Evolutionary conservation across 2,888 invertebrate species (phyloP).

Genomic region (Hirtodrosophila confusa): DNA sequence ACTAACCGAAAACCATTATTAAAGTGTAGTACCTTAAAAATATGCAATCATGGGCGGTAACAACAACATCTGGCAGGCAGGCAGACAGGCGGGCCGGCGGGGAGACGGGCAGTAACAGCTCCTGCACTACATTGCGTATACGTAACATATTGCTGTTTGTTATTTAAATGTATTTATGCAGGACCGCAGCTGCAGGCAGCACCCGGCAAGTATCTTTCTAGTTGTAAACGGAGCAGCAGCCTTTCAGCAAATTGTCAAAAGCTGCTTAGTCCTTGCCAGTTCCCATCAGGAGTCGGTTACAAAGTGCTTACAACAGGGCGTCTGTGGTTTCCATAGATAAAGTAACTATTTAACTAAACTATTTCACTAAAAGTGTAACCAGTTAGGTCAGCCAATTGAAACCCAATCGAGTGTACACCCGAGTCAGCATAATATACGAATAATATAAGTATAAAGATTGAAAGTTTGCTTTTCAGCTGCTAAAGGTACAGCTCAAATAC

Average conservation of each 20-base stretch:
- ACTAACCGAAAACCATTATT: constrained; percentile 73
- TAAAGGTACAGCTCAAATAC: no score
- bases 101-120: constrained; percentile 21
- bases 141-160: constrained; percentile 71
- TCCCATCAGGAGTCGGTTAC: constrained; percentile 38
- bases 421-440: neutral
- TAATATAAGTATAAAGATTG: neutral
- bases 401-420: constrained; percentile 31
- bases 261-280: constrained; percentile 50
- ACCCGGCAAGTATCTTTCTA: no score
- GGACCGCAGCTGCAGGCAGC: constrained; percentile 31
- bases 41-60: constrained; percentile 68
- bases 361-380: constrained; percentile 35
- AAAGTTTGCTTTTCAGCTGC: neutral
- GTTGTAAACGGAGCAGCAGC: constrained; percentile 1
- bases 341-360: constrained; percentile 50
- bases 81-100: neutral
- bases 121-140: constrained; percentile 58
- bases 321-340: constrained; percentile 33
- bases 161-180: constrained; percentile 77
- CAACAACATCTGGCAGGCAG: constrained; percentile 31
- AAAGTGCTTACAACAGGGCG: constrained; percentile 38
- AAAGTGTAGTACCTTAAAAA: constrained; percentile 70
- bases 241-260: constrained; percentile 76
- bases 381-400: constrained; percentile 32